Evolutionary conservation across 2,113 vertebrate genomes (phyloP), one percentile per base, ranked within the genome.

Genomic region (Bubo bubo): DNA sequence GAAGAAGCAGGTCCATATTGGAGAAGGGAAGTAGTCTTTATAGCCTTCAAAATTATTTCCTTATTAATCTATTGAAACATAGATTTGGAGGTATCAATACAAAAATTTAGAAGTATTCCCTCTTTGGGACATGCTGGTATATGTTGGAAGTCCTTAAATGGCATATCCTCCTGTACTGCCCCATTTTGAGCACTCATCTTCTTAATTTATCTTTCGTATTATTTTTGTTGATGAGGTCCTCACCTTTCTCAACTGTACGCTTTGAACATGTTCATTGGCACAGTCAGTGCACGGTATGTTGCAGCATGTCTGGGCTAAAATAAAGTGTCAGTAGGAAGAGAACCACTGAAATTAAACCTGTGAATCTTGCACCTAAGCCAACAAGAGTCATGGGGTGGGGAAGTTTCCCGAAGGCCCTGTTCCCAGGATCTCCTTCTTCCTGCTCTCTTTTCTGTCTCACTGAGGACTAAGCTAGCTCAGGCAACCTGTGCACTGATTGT

Each of bases 221-320:
- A 13, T n/a, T 79, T 74, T 79, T 39, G 43, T 71, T 63, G 17
- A 6, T 74, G 64, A 94, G 26, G 14, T 87, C 20, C n/a, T 91
- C 39, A n/a, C n/a, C 19, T 24, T 70, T 90, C 55, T 72, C 52
- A 87, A 41, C 22, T 1, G 7, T 37, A 16, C 1, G 0, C 9
- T 22, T 27, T 14, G 35, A 74, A 39, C 1, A 0, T 12, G 35
- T 58, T 77, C 22, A 21, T 30, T 35, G 75, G 18, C 0, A 0
- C 52, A 45, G n/a, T 41, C 27, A 26, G 79, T 21, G 56, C 15
- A 7, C 26, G 53, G 63, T 13, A 4, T 32, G 39, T 41, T 86
- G 80, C 45, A 58, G 43, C 23, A 8, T 6, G 9, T 35, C 59
- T 80, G 59, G 63, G 10, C 68, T 89, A 28, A 94, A 79, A 50